phyloP scores from a whole-genome alignment of 2,888 invertebrate genomes.

The Cynaeus angustus region DNA sequence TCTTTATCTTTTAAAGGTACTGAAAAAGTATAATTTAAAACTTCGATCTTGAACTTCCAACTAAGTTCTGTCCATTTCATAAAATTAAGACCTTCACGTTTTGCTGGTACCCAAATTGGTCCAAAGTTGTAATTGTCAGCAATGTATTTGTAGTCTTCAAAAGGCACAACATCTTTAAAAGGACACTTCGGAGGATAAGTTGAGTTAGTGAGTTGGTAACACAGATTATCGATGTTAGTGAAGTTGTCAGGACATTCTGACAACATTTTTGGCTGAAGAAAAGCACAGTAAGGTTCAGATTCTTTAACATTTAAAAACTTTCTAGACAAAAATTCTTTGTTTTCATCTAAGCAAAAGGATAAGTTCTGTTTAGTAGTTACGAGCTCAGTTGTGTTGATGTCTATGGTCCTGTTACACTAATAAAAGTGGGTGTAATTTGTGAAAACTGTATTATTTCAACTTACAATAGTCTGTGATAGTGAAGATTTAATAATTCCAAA shows the following conservation, averaged over 20 bases:
- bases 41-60: neutral
- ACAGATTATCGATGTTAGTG: constrained; percentile 2
- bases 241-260: constrained; percentile 15
- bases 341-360: constrained; percentile 11
- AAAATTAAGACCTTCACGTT: constrained; percentile 20
- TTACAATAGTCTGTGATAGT: no score
- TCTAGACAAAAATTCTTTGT: constrained; percentile 7
- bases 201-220: neutral
- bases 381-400: constrained; percentile 10
- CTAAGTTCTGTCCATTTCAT: constrained; percentile 18
- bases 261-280: neutral
- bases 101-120: constrained; percentile 25
- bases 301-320: constrained; percentile 18
- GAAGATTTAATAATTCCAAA: no score
- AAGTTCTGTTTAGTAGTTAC: neutral
- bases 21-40: constrained; percentile 9
- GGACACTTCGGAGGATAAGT: constrained; percentile 22
- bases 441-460: no score
- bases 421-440: neutral
- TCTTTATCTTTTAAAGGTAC: constrained; percentile 4
- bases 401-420: neutral
- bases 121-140: neutral
- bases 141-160: constrained; percentile 15
- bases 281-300: neutral
- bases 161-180: constrained; percentile 13